Percentiles rank a stretch among this genome's conserved stretches.
phyloP scores from a whole-genome alignment of 2,113 vertebrate genomes.

The Cisticola juncidis region DNA sequence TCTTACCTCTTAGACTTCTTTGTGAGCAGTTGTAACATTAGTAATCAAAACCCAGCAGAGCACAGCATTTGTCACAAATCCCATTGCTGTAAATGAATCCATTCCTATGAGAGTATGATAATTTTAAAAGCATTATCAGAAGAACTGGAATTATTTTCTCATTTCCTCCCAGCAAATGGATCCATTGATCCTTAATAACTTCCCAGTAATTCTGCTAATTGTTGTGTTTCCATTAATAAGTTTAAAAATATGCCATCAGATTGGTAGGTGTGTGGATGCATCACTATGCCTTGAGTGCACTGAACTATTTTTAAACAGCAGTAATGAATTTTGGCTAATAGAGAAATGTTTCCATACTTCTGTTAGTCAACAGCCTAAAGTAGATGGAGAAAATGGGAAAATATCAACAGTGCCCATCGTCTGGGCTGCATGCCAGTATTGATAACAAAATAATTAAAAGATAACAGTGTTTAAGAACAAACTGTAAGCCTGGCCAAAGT shows the following conservation, averaged over 20 bases:
- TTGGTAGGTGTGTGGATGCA: neutral
- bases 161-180: neutral
- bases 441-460: conserved; percentile 10
- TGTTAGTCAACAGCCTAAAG: neutral
- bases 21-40: neutral
- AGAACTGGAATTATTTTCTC: conserved; percentile 14
- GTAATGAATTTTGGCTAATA: neutral
- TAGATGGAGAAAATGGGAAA: neutral
- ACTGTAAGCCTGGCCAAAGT: neutral
- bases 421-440: neutral
- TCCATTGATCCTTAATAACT: conserved; percentile 17
- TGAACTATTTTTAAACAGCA: neutral
- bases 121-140: conserved; percentile 7
- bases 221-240: neutral
- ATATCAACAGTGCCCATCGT: neutral
- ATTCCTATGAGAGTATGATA: neutral
- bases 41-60: neutral
- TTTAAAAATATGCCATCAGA: neutral
- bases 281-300: neutral
- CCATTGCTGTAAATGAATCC: neutral
- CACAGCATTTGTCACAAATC: neutral
- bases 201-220: neutral
- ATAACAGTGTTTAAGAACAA: neutral
- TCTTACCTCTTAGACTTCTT: neutral
- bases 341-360: neutral